Evolutionary conservation across 2,113 vertebrate species (phyloP), one percentile per base, ranked within the genome.

Genomic region (Chlorocebus sabaeus): DNA sequence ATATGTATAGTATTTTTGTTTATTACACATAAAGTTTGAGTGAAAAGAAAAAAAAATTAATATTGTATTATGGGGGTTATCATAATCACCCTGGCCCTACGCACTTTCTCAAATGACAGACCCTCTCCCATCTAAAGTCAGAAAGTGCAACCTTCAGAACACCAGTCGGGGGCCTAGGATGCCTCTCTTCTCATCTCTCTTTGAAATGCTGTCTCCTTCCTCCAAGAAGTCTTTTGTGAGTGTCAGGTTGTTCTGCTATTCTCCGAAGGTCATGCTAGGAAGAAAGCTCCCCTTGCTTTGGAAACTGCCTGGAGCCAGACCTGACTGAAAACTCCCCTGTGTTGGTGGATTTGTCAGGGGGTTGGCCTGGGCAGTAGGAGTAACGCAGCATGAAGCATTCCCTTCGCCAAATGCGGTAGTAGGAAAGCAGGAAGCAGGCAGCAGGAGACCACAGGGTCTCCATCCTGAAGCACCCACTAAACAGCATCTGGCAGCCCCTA

Each of bases 401-500:
- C 12, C 13, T 82, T 20, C 3, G 2, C 12, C 7, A 61, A 25
- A 13, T 8, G 50, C 11, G 22, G 43, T 14, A 13, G 6, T 8
- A 40, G 76, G 30, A 78, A 14, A 64, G 68, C 55, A 57, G 40
- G 83, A 32, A 89, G 57, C 22, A 40, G 48, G 43, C 0, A 10
- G 68, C 5, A 9, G 85, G 72, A 43, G 27, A 9, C 8, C 25
- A 2, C 0, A 20, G n/a, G 73, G n/a, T 35, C 38, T 80, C 40
- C 40, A 43, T 35, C 83, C 48, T 38, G 13, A 75, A 68, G 61
- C 45, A 64, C 78, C 73, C 78, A 27, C 80, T 22, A 8, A 70
- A 70, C 3, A 83, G 76, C 92, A 96, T 94, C 96, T 94, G 96
- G 90, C 72, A 86, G 73, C 88, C 73, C 81, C 81, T 48, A 55